Evolutionary conservation across 2,888 invertebrate genomes (phyloP), one percentile per base, ranked within the genome.

Genomic region (Noctua pronuba): DNA sequence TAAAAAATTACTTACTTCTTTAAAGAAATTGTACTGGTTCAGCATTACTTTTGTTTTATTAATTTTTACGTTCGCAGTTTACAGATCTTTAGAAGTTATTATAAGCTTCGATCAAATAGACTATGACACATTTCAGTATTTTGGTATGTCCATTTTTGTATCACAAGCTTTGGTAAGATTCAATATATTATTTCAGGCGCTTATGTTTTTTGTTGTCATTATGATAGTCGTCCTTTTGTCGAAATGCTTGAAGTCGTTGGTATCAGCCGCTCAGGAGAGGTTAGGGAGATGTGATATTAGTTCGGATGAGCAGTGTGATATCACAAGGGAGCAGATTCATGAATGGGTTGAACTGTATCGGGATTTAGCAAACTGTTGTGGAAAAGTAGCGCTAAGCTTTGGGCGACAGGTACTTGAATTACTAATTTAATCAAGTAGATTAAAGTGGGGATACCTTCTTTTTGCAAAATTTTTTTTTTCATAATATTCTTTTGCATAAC

Each of bases 271-370:
- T 41, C 21, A n/a, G 1, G 41, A 66, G 24, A 10, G 10, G 0
- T 24, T 52, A 41, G 46, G 8, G 16, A 24, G 55, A 0, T 10
- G 13, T n/a, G 3, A 13, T 49, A 46, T 46, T 6, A 58, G n/a
- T 58, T 60, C n/a, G 0, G 18, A 66, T 49, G 38, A 66, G 46
- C 58, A 76, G 21, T 49, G 21, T 52, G 31, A 41, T 10, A 31
- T 79, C 21, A 28, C 49, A 24, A 49, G 24, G 5, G 60, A 69
- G 13, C 49, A 41, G 11, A 79, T 77, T 13, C 79, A 77, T 24
- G 49, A 24, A n/a, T 77, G 79, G 69, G 31, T 69, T 31, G 79
- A 52, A 49, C 49, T 79, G 5, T 77, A 79, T 41, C 60, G 24
- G 16, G 41, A 79, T 18, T 35, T 77, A 41, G n/a, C 31, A 13